Conservation (phyloP, 92 coral and sea anemone genomes). For the Phenganax subtilis region DNA sequence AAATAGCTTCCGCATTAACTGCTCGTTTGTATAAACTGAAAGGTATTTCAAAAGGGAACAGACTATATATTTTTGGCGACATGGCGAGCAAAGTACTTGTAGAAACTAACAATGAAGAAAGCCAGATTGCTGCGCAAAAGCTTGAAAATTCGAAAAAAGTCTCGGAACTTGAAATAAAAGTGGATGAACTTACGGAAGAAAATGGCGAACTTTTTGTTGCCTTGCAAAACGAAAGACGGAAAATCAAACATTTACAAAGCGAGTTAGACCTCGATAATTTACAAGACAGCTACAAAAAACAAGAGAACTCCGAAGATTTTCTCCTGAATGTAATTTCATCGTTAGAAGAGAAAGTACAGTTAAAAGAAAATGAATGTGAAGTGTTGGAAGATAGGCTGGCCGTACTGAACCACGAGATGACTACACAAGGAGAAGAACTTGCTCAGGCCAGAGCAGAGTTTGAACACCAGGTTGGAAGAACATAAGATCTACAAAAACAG, state of each 20-base stretch:
- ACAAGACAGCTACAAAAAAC: constrained; percentile 3
- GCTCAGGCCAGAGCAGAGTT: constrained; percentile 18
- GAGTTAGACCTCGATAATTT: constrained; percentile 10
- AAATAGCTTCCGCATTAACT: neutral
- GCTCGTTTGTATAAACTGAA: neutral
- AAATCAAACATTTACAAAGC: neutral
- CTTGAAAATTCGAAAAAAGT: constrained; percentile 8
- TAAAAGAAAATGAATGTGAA: constrained; percentile 28
- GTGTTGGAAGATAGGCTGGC: constrained; percentile 42
- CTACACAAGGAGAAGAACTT: constrained; percentile 12
- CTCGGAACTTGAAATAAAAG: neutral
- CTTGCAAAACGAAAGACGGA: constrained; percentile 30
- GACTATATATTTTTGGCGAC: neutral
- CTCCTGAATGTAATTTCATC: constrained; percentile 36
- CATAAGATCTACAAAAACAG: no score
- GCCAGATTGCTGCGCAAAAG: neutral
- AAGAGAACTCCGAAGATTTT: constrained; percentile 11
- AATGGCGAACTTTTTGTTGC: constrained; percentile 21
- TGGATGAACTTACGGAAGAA: constrained; percentile 19
- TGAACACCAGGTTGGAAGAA: constrained; percentile 32
- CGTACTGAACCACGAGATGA: constrained; percentile 20
- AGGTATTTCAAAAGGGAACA: neutral
- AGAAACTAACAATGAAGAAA: constrained; percentile 1
- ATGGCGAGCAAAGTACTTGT: constrained; percentile 7
- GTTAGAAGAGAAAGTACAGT: constrained; percentile 34